Base-by-base conservation (phyloP, 2,113 vertebrate species). In the Scolopax mira region DNA sequence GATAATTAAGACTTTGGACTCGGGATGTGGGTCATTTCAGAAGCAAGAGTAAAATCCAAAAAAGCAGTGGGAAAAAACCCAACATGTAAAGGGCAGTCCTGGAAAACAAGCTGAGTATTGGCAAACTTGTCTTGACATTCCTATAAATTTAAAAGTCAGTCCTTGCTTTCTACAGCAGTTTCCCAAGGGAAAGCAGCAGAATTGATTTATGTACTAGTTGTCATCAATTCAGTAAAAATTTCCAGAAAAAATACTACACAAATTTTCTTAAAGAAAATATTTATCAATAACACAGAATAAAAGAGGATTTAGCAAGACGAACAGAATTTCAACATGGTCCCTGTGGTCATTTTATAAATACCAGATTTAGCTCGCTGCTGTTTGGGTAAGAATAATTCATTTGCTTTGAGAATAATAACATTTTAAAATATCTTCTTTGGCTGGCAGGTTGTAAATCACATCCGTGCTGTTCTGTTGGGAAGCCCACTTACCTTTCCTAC, bases 41-140 rank as follows among this genome's bases (percentile, higher is more conserved):
- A 90, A 90, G 49, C 8, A 89, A 41, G 46, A 87, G 13, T 37
- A 71, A 86, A 88, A 96, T 52, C 18, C 15, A 37, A 48, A 73
- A 49, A 52, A 67, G 39, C 49, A 73, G 25, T 54, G 22, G 55
- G 88, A 82, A 64, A 17, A 88, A 88, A 49, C 19, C 44, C 71
- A 62, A n/a, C 55, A 78, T 49, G 39, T 83, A 88, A 96, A 89
- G 93, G 88, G 94, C 93, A 93, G 65, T 33, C 10, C 57, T 52
- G 65, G 73, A 80, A 92, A 95, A 71, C 55, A 72, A 88, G 30
- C 82, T 52, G 51, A 88, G 61, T 72, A 86, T 33, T 86, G 85
- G 83, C 75, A 93, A 93, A 64, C 64, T 79, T 90, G 57, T 81
- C 61, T 95, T 15, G 3, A 90, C 51, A 57, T 78, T 86, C 72